These are phyloP conservation scores for Haplotaxodon microlepis DNA, from an alignment of 2,113 vertebrate genomes.

Conservation along the genomic window DNA sequence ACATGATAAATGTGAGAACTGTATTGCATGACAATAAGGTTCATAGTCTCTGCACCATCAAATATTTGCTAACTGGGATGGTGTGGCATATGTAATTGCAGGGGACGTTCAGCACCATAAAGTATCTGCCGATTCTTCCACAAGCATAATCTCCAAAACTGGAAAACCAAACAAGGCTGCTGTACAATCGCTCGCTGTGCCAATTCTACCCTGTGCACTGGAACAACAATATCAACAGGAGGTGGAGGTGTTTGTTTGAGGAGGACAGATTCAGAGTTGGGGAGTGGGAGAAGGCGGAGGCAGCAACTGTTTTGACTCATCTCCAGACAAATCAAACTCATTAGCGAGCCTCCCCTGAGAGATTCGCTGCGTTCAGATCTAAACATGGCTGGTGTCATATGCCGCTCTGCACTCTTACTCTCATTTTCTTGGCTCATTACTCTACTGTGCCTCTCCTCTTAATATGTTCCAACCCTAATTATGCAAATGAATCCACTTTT, in stretches of 20 bases:
- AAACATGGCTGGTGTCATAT: constrained; percentile 44
- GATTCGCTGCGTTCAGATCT: background rate
- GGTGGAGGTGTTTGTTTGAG: constrained; percentile 10
- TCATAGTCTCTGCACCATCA: constrained; percentile 19
- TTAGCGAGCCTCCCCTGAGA: constrained; percentile 24
- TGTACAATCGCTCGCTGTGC: background rate
- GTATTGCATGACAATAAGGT: background rate
- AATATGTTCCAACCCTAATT: constrained; percentile 36
- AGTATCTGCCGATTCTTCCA: background rate
- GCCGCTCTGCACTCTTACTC: constrained; percentile 10
- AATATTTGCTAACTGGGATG: constrained; percentile 51
- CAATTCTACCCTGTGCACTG: background rate
- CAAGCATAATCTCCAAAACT: constrained; percentile 10
- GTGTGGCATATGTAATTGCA: background rate
- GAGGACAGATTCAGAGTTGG: background rate
- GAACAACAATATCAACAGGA: background rate
- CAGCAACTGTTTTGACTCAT: constrained; percentile 25
- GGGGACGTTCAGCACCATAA: background rate
- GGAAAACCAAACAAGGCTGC: constrained; percentile 44
- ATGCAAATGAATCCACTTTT: constrained; percentile 37
- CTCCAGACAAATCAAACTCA: constrained; percentile 35
- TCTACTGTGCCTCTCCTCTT: constrained; percentile 13
- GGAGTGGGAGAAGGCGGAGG: background rate
- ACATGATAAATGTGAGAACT: background rate
- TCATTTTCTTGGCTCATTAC: constrained; percentile 46